Evolutionary conservation across 2,888 invertebrate genomes (phyloP).

Genomic region (Pinctada fucata): DNA sequence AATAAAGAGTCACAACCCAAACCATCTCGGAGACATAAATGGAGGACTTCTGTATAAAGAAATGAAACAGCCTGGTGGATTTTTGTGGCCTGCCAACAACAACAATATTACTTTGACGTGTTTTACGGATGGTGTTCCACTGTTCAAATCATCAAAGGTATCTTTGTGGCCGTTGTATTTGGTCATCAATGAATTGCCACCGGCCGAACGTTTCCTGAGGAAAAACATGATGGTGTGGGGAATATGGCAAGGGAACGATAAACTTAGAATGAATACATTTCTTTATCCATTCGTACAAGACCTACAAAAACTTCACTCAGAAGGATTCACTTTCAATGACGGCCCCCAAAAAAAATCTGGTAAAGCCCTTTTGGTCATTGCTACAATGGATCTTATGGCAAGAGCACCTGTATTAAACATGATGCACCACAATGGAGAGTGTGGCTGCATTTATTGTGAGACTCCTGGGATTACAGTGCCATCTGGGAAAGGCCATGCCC

Average conservation of each 20-base stretch:
- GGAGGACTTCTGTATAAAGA: too few relatives aligned
- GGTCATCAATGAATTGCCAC: neutral
- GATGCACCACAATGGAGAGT: slow-evolving; percentile 46
- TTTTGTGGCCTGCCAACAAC: too few relatives aligned
- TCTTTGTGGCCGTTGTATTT: too few relatives aligned
- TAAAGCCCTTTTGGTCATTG: neutral
- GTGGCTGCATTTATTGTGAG: slow-evolving; percentile 51
- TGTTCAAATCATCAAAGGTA: too few relatives aligned
- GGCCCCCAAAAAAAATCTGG: neutral
- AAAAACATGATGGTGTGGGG: slow-evolving; percentile 6
- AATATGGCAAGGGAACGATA: neutral
- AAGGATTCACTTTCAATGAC: neutral
- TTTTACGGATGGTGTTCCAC: too few relatives aligned
- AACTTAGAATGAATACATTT: slow-evolving; percentile 6
- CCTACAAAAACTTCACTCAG: neutral
- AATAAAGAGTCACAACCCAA: too few relatives aligned
- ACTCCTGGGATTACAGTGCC: slow-evolving; percentile 41
- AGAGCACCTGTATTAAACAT: slow-evolving; percentile 51
- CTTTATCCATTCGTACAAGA: slow-evolving; percentile 1
- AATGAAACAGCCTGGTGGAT: too few relatives aligned
- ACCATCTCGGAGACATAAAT: too few relatives aligned
- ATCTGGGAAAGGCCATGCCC: neutral
- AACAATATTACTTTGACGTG: too few relatives aligned
- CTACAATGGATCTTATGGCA: slow-evolving; percentile 42
- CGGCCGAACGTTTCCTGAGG: neutral